Base-by-base conservation (phyloP, 2,797 vertebrate genomes). In the Neosalanx taihuensis region DNA sequence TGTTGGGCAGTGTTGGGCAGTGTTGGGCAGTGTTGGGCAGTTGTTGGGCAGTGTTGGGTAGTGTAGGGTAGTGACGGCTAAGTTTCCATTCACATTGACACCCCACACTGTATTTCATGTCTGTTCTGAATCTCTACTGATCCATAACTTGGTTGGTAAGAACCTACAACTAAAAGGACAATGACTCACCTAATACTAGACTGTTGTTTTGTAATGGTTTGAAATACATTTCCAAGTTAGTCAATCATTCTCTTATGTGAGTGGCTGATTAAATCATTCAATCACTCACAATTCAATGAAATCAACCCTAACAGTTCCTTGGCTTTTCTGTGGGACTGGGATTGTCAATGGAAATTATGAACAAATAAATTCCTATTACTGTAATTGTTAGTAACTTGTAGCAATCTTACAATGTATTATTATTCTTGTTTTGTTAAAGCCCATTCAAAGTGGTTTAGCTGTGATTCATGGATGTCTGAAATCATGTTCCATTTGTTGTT, bases 61-160 rank as follows among this genome's bases (percentile, higher is more conserved):
- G 57, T 46, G 56, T 59, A 37, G 51, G 72, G 62, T 69, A 59
- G 72, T 69, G 74, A 74, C 75, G 65, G 46, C 59, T 72, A 76
- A 79, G 74, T 65, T 71, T 75, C 51, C 75, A 68, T 64, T 80
- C 64, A 72, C 72, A 80, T 77, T 23, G 77, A 75, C 35, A 0
- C 10, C 61, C 59, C 37, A 58, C 20, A 49, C 56, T 35, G 41
- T 68, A 6, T 57, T 23, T 4, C 53, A 64, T 59, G 30, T 58
- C 57, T 58, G 31, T 31, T 49, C 79, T 58, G 79, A 69, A 73
- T 58, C 70, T 75, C 66, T 31, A 3, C 69, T 67, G 60, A 41
- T 29, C 71, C 67, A 59, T 53, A 85, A 87, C 82, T 73, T 70
- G 79, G 86, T 88, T 89, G 41, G 10, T 3, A 46, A 77, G 68